Evolutionary conservation across 1,140 invertebrate genomes (phyloP).

Genomic region (Pentalonia nigronervosa): DNA sequence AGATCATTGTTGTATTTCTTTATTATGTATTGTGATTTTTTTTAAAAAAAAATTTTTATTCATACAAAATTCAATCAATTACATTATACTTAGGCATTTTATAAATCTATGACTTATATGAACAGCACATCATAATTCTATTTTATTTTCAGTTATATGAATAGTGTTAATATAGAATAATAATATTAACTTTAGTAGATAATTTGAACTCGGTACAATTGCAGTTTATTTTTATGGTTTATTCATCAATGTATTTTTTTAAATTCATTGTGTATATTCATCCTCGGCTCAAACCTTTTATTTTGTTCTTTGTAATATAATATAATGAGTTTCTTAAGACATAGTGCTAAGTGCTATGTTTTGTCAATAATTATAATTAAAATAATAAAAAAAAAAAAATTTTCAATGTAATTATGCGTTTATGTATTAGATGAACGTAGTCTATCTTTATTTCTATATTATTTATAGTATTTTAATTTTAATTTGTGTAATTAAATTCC

Average conservation of each 20-base stretch:
- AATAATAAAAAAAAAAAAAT: constrained; percentile 12
- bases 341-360: background rate
- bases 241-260: background rate
- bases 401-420: constrained; percentile 15
- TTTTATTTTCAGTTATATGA: constrained; percentile 14
- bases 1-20: constrained; percentile 31
- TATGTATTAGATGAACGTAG: background rate
- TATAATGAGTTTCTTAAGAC: background rate
- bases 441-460: constrained; percentile 42
- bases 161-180: background rate
- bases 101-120: background rate
- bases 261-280: background rate
- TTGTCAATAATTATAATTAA: constrained; percentile 10
- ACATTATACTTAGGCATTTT: background rate
- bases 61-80: constrained; percentile 11
- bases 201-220: constrained; percentile 10
- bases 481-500: constrained; percentile 55
- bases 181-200: background rate
- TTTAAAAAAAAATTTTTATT: background rate
- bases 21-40: constrained; percentile 50
- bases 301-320: constrained; percentile 26
- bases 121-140: background rate
- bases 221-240: background rate
- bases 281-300: background rate
- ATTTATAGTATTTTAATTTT: constrained; percentile 51